Base-by-base conservation (phyloP, 64 coral and sea anemone genomes). In the Acropora yongei region DNA sequence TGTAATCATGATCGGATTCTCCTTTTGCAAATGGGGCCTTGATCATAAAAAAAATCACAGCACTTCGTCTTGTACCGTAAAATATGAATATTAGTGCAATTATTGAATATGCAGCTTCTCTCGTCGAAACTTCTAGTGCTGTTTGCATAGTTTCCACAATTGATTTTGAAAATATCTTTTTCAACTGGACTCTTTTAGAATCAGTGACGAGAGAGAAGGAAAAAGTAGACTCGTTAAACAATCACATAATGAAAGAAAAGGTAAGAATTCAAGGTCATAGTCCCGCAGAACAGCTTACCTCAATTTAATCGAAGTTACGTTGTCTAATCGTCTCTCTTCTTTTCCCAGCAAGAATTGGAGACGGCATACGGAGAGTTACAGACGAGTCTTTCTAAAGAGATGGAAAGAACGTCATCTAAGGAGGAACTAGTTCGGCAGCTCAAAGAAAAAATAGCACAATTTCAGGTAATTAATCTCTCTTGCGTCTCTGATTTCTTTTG, bases 121-220 rank as follows among this genome's bases (percentile, higher is more conserved):
- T 30, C 30, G 30, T 30, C 16, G 8, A 13, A 63, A 63, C 10
- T 63, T 63, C 60, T 3, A 18, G 2, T 63, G 7, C 60, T 13
- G 60, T 10, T 10, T 55, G 5, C 51, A 7, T 7, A 7, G 5
- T 55, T 55, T 55, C 2, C 51, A 10, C 5, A 55, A 55, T 7
- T 55, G 51, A 55, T 63, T 11, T 88, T 44, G 39, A 17, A 41
- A n/a, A 18, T 50, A 18, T 47, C 1, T 49, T 17, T 4, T 48
- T 44, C 11, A 41, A 0, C 75, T 58, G 46, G 16, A 16, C 20
- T 42, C 10, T 50, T 57, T 76, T 14, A 88, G 86, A 88, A 30
- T 55, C 86, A 48, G 41, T 88, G 47, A 77, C 39, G 42, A 88
- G 75, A 65, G 75, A 88, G 17, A 88, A 88, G 43, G 86, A 77